A percentile compares a stretch with the other conserved stretches of the same genome.
phyloP scores from a whole-genome alignment of 2,888 invertebrate species.

The Rapana venosa region DNA sequence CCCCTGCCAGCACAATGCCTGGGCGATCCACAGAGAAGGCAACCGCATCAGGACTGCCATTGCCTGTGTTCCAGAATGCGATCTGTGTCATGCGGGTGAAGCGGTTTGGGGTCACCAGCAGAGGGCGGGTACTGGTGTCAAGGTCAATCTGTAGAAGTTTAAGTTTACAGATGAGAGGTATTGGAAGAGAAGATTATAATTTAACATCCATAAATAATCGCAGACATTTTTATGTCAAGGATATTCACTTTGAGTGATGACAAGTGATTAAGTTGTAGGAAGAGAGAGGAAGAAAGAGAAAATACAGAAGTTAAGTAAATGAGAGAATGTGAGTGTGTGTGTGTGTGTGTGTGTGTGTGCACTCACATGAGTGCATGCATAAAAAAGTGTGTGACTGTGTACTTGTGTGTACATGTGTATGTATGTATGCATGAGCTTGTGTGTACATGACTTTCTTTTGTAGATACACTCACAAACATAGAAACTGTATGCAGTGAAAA shows the following conservation, averaged over 20 bases:
- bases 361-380: neutral
- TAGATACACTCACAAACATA: neutral
- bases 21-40: constrained; percentile 94
- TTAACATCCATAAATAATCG: neutral
- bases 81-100: constrained; percentile 93
- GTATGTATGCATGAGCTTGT: neutral
- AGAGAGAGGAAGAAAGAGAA: too few relatives aligned
- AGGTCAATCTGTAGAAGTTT: constrained; percentile 80
- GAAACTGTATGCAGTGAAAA: neutral
- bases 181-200: neutral
- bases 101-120: constrained; percentile 91
- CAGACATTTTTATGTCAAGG: neutral
- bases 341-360: too few relatives aligned
- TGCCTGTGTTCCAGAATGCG: constrained; percentile 97
- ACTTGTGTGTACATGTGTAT: neutral
- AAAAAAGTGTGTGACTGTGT: neutral
- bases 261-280: too few relatives aligned
- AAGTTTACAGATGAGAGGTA: neutral
- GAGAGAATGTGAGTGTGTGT: too few relatives aligned
- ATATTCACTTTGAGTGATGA: neutral
- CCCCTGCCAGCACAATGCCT: constrained; percentile 93
- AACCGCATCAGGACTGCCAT: constrained; percentile 97
- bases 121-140: constrained; percentile 86
- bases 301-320: too few relatives aligned
- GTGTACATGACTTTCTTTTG: neutral